A percentile compares a stretch with the other conserved stretches of the same genome.
These are phyloP conservation scores for Tetragnatha versicolor DNA, from an alignment of 1,140 invertebrate species.

Conservation along the genomic window DNA sequence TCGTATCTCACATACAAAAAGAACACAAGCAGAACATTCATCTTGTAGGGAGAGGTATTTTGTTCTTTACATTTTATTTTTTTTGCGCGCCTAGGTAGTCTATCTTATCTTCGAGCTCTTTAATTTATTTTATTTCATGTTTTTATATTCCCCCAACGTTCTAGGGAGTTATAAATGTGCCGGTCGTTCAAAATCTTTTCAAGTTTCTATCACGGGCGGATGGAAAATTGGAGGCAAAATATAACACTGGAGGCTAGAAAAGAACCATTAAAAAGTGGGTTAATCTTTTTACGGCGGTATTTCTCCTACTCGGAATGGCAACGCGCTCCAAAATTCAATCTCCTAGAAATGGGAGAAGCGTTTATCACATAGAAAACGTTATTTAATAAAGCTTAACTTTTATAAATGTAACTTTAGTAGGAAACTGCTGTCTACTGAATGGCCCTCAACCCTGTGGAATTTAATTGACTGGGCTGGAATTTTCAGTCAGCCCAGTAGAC, in stretches of 20 bases:
- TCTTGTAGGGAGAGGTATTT: slow-evolving; percentile 27
- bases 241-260: slow-evolving; percentile 42
- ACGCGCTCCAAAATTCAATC: slow-evolving; percentile 47
- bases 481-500: no score
- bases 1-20: slow-evolving; percentile 35
- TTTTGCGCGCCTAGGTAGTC: slow-evolving; percentile 27
- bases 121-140: slow-evolving; percentile 48
- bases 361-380: slow-evolving; percentile 42
- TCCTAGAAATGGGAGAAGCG: slow-evolving; percentile 2
- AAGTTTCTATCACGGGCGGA: slow-evolving; percentile 37
- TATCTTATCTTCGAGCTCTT: slow-evolving; percentile 49
- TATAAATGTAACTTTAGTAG: slow-evolving; percentile 42
- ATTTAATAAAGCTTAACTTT: slow-evolving; percentile 50
- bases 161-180: slow-evolving; percentile 47
- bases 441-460: not conserved
- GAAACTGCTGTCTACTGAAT: not conserved
- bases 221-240: slow-evolving; percentile 51
- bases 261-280: slow-evolving; percentile 52
- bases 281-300: slow-evolving; percentile 47
- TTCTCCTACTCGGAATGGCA: slow-evolving; percentile 32
- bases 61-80: slow-evolving; percentile 47
- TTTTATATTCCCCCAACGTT: slow-evolving; percentile 40
- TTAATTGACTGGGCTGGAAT: not conserved
- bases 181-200: slow-evolving; percentile 46
- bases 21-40: slow-evolving; percentile 38